Base-by-base conservation (phyloP, 2,797 vertebrate species). In the Manis pentadactyla region DNA sequence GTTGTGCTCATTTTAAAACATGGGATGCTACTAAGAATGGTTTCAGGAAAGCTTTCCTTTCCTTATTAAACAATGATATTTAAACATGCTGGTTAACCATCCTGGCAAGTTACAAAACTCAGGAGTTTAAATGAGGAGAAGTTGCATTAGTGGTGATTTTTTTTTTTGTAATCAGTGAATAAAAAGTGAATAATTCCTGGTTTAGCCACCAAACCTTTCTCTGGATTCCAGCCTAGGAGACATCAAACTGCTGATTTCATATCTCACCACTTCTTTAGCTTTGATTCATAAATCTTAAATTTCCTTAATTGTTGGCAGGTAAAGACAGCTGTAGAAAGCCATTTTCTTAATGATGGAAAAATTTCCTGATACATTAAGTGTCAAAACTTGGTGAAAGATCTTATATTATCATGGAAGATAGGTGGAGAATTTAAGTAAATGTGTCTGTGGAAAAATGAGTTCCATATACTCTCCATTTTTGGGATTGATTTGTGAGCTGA, bases 251-350 rank as follows among this genome's bases (percentile, higher is more conserved):
- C n/a, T 82, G 90, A 92, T 85, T 85, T 66, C 8, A 42, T 64
- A 87, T 71, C 89, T 75, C 87, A 97, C 87, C 83, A 27, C 31
- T 93, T 95, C 71, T 46, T 87, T 3, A 95, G 82, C 59, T 82
- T 86, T 18, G 66, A 95, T 96, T 59, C 25, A 87, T 85, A 88
- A 55, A 97, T 97, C 96, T 96, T 94, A 85, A 94, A 19, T 51
- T 96, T 94, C 39, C 64, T 18, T 97, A 94, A 27, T 31, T 94
- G 87, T 39, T 61, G 15, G 29, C 94, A n/a, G 57, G 46, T 93
- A 46, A 57, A 96, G 74, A 91, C 11, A 94, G n/a, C 31, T 92
- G 82, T 95, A 37, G 53, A 97, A 92, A 95, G 0, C 39, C 42
- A 92, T 68, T 77, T 97, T 97, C 37, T 95, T 97, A 94, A 95